phyloP scores from a whole-genome alignment of 2,888 invertebrate genomes.

The Fragum sueziense region DNA sequence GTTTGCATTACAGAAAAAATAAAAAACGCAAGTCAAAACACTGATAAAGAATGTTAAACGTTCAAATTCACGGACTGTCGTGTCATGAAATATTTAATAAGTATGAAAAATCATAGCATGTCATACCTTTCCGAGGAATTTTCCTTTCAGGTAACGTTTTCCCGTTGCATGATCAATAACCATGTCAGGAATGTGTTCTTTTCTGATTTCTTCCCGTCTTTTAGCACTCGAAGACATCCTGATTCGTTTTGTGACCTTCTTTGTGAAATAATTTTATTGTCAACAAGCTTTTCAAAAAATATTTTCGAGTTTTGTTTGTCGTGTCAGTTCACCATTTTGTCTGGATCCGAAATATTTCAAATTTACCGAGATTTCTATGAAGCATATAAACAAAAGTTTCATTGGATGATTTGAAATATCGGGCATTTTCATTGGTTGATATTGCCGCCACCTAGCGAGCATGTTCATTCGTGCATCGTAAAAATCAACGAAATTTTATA shows the following conservation, averaged over 20 bases:
- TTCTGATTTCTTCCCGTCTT: conserved; percentile 69
- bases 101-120: too few relatives aligned
- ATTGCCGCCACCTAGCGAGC: conserved; percentile 58
- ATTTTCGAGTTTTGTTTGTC: background rate
- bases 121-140: conserved; percentile 84
- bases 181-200: conserved; percentile 85
- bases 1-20: too few relatives aligned
- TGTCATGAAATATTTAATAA: too few relatives aligned
- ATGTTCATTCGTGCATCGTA: conserved; percentile 49
- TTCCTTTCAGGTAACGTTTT: conserved; percentile 89
- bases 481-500: conserved; percentile 19
- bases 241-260: background rate
- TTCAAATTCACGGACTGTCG: too few relatives aligned
- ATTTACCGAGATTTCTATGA: conserved; percentile 55
- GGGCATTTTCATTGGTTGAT: conserved; percentile 58
- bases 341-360: conserved; percentile 44
- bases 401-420: conserved; percentile 56
- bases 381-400: conserved; percentile 51
- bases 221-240: conserved; percentile 65
- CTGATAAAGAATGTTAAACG: too few relatives aligned
- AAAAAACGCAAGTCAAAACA: too few relatives aligned
- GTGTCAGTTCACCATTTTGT: conserved; percentile 31
- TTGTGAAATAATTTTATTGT: background rate
- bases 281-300: background rate
- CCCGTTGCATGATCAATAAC: conserved; percentile 90